Evolutionary conservation across 2,888 invertebrate genomes (phyloP), one percentile per base, ranked within the genome.

Genomic region (Drosophila mimica): DNA sequence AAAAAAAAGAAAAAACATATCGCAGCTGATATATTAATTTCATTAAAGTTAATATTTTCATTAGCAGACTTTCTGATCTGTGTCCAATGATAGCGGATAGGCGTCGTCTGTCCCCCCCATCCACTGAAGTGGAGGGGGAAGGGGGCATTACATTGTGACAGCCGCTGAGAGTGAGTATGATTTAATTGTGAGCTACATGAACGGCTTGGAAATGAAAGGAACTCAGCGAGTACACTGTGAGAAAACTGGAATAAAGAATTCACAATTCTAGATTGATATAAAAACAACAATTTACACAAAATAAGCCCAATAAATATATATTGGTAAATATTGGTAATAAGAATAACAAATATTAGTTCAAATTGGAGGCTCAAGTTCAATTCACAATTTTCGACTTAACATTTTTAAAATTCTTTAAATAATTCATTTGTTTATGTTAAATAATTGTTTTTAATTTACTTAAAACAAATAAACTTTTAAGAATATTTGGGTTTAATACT

Each of bases 21-120:
- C 25, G 15, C 69, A 61, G 70, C 67, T 80, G 58, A 83, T 87
- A 89, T 86, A 89, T 86, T 82, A 88, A 86, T 82, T 89, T 86
- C 81, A 89, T 84, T 88, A 82, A 56, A 79, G 64, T 82, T 87
- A 84, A 89, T 86, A 86, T 88, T 86, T 89, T 86, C 88, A 86
- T 86, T 86, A 86, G 85, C 81, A 70, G 70, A 84, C 88, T 86
- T 87, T 87, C 85, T 69, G 88, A 78, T 78, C 51, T 51, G 68
- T 38, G 40, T n/a, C 46, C 58, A 30, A 56, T 31, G 87, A 86
- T 86, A 80, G 73, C 43, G 53, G 34, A 83, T 83, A 80, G 73
- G 54, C 57, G 52, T 46, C 48, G 20, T 30, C 57, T 20, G 7
- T 25, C 13, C 11, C 54, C 54, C 25, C 13, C 2, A n/a, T 0